Conservation (phyloP, 92 coral and sea anemone genomes). For the Galaxea fascicularis region DNA sequence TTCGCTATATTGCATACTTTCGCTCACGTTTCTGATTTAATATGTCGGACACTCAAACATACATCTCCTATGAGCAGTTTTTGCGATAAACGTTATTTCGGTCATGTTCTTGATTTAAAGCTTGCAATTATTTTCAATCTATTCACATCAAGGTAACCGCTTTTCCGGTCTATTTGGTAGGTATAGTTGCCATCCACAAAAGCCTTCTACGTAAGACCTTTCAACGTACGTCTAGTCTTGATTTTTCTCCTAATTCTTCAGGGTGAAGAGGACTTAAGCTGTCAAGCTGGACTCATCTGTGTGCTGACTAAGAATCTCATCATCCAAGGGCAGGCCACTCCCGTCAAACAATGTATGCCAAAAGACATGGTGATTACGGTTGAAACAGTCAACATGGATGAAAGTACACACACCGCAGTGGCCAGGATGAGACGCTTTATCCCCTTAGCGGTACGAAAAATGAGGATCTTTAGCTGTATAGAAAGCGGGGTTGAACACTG, state of each 20-base stretch:
- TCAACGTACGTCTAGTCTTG: background rate
- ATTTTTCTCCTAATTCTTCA: background rate
- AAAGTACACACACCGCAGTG: constrained; percentile 18
- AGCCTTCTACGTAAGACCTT: too few relatives aligned
- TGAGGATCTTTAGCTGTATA: background rate
- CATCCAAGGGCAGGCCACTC: constrained; percentile 23
- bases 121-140: too few relatives aligned
- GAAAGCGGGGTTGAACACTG: too few relatives aligned
- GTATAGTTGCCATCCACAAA: too few relatives aligned
- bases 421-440: constrained; percentile 53
- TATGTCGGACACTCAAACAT: too few relatives aligned
- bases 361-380: constrained; percentile 53
- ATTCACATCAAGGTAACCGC: too few relatives aligned
- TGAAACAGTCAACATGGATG: constrained; percentile 69
- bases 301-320: constrained; percentile 67
- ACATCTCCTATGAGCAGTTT: too few relatives aligned
- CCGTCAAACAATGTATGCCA: constrained; percentile 72
- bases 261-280: constrained; percentile 41
- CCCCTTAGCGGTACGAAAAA: background rate
- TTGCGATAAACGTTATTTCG: too few relatives aligned
- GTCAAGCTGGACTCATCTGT: constrained; percentile 65
- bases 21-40: too few relatives aligned
- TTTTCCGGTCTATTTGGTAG: too few relatives aligned
- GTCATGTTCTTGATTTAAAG: too few relatives aligned
- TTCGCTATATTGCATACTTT: too few relatives aligned